Evolutionary conservation across 2,797 vertebrate genomes (phyloP), one percentile per base, ranked within the genome.

Genomic region (Eidolon dupreanum): DNA sequence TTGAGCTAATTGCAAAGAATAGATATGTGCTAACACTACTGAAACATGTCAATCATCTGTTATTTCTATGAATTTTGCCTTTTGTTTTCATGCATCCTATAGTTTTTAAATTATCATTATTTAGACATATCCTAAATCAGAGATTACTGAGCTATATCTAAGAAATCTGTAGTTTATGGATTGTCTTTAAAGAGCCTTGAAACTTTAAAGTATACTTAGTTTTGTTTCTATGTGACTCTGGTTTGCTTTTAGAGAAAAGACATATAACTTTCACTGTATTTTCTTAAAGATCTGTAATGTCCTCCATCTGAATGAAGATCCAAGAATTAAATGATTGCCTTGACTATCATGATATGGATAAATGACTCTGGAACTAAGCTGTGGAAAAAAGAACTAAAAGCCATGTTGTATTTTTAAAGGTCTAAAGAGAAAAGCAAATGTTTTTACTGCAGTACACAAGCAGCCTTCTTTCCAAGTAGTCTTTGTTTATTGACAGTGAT

Each of bases 391-490:
- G 51, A 88, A 74, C 49, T 68, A 33, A 15, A 90, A 90, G 24
- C 8, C 9, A 55, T 55, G 4, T 24, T 77, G 15, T 19, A 20
- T 49, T 82, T 63, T 17, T 41, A 5, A 82, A 94, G 28, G 4
- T 51, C 17, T 86, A 38, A 77, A 38, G 8, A 77, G 22, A 57
- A 93, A 71, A 83, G 28, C 31, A 33, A 28, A 8, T 65, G 10
- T 43, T 61, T 16, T 33, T 8, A 11, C 4, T 4, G 0, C 20
- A 59, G 0, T 49, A 3, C 36, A 0, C 5, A 63, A 24, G 20
- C 5, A 61, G 24, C 8, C 3, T n/a, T 49, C 12, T 77, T 24
- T 31, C 26, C 71, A 33, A 84, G 8, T 53, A 0, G 22, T 28
- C 13, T 53, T 71, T 73, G 8, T 26, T 24, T 33, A 75, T 66